Percentiles rank a stretch among this genome's conserved stretches.
Conservation (phyloP, 2,797 vertebrate genomes). For the Onychomys leucogaster region DNA sequence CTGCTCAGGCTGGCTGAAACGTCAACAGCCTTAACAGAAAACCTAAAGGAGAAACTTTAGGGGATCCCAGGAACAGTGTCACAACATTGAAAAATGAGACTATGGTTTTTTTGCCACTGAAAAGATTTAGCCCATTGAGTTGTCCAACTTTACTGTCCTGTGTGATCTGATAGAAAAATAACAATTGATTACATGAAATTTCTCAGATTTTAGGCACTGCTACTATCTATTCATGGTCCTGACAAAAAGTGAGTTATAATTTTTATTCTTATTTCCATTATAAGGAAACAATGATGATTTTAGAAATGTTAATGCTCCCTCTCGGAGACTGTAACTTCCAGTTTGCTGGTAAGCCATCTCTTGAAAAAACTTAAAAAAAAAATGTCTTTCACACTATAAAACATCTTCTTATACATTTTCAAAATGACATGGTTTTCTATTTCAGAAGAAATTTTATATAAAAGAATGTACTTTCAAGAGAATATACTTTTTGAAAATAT, state of each 20-base stretch:
- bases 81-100: background rate
- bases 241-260: background rate
- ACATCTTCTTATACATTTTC: background rate
- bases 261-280: background rate
- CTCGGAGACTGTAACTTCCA: background rate
- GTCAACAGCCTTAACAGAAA: background rate
- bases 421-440: background rate
- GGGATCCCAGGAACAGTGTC: background rate
- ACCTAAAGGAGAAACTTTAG: background rate
- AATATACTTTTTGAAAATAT: constrained; percentile 42
- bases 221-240: background rate
- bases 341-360: background rate
- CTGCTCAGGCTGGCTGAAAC: background rate
- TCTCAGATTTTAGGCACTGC: background rate
- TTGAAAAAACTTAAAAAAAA: background rate
- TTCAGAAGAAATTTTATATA: constrained; percentile 17
- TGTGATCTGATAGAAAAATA: background rate
- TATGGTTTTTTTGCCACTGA: background rate
- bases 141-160: background rate
- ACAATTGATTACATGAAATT: background rate
- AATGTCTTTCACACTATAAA: background rate
- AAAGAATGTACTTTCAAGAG: constrained; percentile 24
- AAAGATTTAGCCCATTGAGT: background rate
- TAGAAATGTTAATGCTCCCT: background rate
- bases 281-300: background rate